Evolutionary conservation across 1,140 invertebrate genomes (phyloP), one percentile per base, ranked within the genome.

Genomic region (Wiebesia pumilae): DNA sequence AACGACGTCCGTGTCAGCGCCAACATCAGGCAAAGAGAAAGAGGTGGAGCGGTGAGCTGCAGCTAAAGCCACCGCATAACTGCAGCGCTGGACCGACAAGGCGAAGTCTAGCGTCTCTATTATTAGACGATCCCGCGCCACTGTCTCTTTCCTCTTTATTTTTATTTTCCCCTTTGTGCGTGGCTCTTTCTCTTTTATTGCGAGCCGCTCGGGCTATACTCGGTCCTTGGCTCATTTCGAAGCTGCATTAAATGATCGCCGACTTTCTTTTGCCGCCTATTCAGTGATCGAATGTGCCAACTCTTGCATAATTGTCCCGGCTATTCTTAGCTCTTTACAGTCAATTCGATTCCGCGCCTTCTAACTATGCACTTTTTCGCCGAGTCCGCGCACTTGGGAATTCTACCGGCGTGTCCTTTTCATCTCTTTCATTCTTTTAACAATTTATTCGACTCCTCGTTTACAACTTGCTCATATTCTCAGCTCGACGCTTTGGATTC

Each of bases 51-150:
- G 10, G 71, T 24, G 54, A 35, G 21, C 14, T n/a, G 3, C 1
- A 47, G 51, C 38, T 73, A 67, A 67, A 35, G 54, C 62, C 14
- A 21, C 33, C 65, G 30, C 14, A 27, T 62, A 62, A 62, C 58
- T 62, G 24, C 58, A 62, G 58, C 58, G 35, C 84, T 85, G 84
- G 40, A 85, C 84, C 62, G 62, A 54, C 58, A 54, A 9, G 69
- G n/a, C 81, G n/a, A 82, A 71, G 84, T 81, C 67, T 85, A 51
- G 83, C 84, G 78, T 47, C 78, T 65, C 85, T 86, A 86, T 82
- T 62, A 82, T 77, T 86, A 86, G 85, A 85, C 19, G 40, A 73
- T 77, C 54, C 51, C 71, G 33, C 54, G 51, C 27, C 65, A 24
- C 73, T 62, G 24, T 62, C 58, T 62, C 58, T 62, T 62, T 33